Base-by-base conservation (phyloP, 2,797 vertebrate species). In the Presbytis comata region DNA sequence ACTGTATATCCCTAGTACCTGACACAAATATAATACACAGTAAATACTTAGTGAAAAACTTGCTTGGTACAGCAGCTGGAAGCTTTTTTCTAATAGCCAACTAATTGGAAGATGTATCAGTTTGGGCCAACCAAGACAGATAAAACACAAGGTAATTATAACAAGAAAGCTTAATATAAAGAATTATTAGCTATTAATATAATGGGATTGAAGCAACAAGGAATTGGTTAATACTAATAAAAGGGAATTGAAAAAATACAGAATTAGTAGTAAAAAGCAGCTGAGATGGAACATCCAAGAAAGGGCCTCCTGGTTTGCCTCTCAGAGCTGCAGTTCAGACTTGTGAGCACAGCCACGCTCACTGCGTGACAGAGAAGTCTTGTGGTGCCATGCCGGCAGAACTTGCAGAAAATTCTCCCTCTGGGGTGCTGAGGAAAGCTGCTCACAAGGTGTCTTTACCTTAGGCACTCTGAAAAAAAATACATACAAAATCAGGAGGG, bases 1-100 rank as follows among this genome's bases (percentile, higher is more conserved):
- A 16, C 9, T 78, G 4, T 46, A 2, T 14, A 22, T 2, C 11
- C n/a, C 19, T 24, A 8, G 0, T 28, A 84, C 7, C 1, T 33
- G 41, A 74, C 55, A 30, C 14, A 88, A n/a, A 48, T 1, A 17
- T 1, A 16, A 30, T 39, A n/a, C 24, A 26, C 1, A 48, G 24
- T 24, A 57, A 16, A 21, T 61, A 11, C 30, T 57, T 26, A 84
- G 72, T 30, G 12, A 88, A 83, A 94, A 17, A 8, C 3, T 67
- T 72, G 46, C 46, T 67, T 55, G 8, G 14, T 3, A 28, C 22
- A 53, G 41, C 22, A 59, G 14, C 33, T 21, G 0, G 6, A 74
- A 91, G 28, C 19, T 21, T 39, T 33, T n/a, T 81, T 70, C 50
- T 30, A n/a, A 33, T 17, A 79, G 50, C 5, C 3, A 92, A 41